Evolutionary conservation across 2,797 vertebrate genomes (phyloP).

Genomic region (Malacoraja senta): DNA sequence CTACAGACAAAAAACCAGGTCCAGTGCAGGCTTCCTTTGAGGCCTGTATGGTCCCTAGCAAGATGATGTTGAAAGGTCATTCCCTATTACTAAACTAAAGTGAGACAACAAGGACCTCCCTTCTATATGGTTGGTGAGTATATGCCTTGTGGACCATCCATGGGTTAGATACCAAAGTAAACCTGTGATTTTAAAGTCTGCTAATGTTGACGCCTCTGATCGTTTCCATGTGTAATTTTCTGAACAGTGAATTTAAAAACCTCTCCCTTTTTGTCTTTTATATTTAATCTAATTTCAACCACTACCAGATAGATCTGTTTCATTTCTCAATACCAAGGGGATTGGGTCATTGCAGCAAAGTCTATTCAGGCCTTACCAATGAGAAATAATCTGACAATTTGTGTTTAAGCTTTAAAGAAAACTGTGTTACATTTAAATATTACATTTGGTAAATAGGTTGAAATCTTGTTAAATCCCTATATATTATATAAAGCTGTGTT

Average conservation of each 20-base stretch:
- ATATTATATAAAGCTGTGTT: slow-evolving; percentile 33
- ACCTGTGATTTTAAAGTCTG: slow-evolving; percentile 18
- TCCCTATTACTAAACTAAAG: background rate
- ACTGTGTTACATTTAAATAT: slow-evolving; percentile 35
- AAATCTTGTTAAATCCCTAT: slow-evolving; percentile 34
- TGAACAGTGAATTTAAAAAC: background rate
- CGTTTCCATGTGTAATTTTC: slow-evolving; percentile 21
- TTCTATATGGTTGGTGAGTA: background rate
- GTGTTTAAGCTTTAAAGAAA: slow-evolving; percentile 31
- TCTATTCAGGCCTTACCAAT: slow-evolving; percentile 21
- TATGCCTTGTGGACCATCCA: background rate
- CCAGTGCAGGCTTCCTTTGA: background rate
- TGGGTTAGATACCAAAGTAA: background rate
- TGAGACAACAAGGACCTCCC: background rate
- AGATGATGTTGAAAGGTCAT: background rate
- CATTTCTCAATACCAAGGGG: background rate
- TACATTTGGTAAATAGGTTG: slow-evolving; percentile 36
- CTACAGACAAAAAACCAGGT: background rate
- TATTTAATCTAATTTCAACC: background rate
- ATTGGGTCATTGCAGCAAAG: background rate
- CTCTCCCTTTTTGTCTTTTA: background rate
- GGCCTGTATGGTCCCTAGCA: background rate
- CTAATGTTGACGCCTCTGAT: background rate
- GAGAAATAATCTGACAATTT: slow-evolving; percentile 28
- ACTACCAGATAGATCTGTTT: background rate